These are phyloP conservation scores for Cebidichthys violaceus DNA, from an alignment of 2,113 vertebrate species.

Conservation along the genomic window DNA sequence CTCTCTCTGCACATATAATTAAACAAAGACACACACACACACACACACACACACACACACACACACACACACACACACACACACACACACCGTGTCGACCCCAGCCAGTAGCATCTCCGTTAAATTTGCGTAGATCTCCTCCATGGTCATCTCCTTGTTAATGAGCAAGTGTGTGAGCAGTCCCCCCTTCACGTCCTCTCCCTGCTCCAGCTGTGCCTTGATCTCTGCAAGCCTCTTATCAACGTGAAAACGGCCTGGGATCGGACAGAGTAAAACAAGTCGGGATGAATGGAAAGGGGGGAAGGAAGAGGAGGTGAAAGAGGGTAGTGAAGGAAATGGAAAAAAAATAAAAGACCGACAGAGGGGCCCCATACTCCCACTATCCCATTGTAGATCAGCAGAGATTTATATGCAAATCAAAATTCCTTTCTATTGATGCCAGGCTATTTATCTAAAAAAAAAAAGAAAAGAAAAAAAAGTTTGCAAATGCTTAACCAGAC, in stretches of 20 bases:
- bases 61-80: not conserved
- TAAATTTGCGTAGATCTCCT: slow-evolving; percentile 94
- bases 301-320: not conserved
- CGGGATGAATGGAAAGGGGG: slow-evolving; percentile 32
- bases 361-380: slow-evolving; percentile 42
- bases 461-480: not conserved
- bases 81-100: slow-evolving; percentile 88
- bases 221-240: slow-evolving; percentile 87
- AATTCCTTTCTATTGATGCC: slow-evolving; percentile 49
- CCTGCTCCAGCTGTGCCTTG: slow-evolving; percentile 81
- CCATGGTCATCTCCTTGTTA: slow-evolving; percentile 88
- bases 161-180: slow-evolving; percentile 90
- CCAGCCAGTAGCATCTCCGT: slow-evolving; percentile 96
- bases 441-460: not conserved
- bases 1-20: not conserved
- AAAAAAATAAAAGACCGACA: slow-evolving; percentile 32
- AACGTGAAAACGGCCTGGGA: slow-evolving; percentile 90
- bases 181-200: slow-evolving; percentile 87
- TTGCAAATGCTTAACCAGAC: not conserved
- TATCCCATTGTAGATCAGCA: slow-evolving; percentile 24
- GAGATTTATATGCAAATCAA: slow-evolving; percentile 62
- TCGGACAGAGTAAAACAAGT: slow-evolving; percentile 51
- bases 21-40: not conserved
- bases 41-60: too few relatives aligned
- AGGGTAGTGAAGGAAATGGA: slow-evolving; percentile 14